Evolutionary conservation across 2,888 invertebrate species (phyloP).

Genomic region (Drosophila nr. perissopoda): DNA sequence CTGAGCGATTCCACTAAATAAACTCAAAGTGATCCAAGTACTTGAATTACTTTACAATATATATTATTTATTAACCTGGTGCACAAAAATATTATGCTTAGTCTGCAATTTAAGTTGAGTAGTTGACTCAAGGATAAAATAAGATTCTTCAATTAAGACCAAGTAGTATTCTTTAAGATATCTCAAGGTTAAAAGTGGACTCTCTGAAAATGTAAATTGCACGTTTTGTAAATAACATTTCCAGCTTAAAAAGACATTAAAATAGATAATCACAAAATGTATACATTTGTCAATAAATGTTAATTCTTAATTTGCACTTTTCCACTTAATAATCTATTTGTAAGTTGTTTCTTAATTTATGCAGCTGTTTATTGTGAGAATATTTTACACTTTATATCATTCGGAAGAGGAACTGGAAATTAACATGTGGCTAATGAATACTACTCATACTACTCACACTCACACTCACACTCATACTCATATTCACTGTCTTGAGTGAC

Average conservation of each 20-base stretch:
- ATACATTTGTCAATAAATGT: neutral
- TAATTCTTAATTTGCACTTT: neutral
- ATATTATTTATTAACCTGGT: neutral
- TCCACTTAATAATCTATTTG: neutral
- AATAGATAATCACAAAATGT: neutral
- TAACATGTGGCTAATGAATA: constrained; percentile 10
- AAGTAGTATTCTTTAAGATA: no score
- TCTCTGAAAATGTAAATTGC: neutral
- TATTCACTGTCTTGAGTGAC: constrained; percentile 5
- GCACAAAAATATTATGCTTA: neutral
- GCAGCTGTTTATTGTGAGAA: neutral
- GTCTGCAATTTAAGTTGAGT: neutral
- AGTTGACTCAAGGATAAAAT: neutral
- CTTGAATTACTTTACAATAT: neutral
- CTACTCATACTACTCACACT: constrained; percentile 10
- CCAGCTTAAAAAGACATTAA: rapidly evolving
- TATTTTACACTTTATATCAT: constrained; percentile 3
- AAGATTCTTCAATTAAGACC: no score
- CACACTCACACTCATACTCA: neutral
- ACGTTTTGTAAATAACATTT: rapidly evolving
- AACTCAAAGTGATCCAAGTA: neutral
- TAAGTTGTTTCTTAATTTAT: neutral
- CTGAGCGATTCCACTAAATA: neutral
- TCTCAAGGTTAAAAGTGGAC: neutral
- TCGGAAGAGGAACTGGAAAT: constrained; percentile 35